These are phyloP conservation scores for Lysandra coridon DNA, from an alignment of 2,888 invertebrate genomes.

Conservation along the genomic window DNA sequence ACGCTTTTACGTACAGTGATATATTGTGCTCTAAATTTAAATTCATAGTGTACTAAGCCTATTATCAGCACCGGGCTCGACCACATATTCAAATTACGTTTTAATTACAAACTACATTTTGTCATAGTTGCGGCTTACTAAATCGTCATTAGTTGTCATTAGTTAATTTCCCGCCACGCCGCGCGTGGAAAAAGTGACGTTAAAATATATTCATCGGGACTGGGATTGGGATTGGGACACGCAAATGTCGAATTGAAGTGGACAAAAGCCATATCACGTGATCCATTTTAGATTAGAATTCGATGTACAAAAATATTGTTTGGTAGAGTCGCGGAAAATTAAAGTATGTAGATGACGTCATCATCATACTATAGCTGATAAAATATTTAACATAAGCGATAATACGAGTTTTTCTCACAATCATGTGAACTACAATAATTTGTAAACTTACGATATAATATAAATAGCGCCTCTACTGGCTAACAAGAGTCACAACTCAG, in stretches of 20 bases:
- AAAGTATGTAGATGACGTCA: neutral
- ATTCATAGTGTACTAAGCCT: conserved; percentile 18
- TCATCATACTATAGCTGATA: no score
- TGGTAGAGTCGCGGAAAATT: neutral
- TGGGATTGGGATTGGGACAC: neutral
- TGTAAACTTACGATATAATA: no score
- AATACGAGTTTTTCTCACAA: no score
- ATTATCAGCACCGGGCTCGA: conserved; percentile 20
- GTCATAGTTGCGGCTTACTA: neutral
- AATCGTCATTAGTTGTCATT: conserved; percentile 28
- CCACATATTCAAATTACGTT: conserved; percentile 23
- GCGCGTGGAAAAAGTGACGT: neutral
- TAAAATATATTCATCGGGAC: conserved; percentile 2
- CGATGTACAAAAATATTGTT: neutral
- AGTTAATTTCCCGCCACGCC: conserved; percentile 12
- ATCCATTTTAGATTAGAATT: neutral
- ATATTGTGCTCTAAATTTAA: conserved; percentile 6
- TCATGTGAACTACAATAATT: no score
- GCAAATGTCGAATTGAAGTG: neutral
- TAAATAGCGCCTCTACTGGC: no score
- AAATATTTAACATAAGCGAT: no score
- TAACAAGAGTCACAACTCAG: no score
- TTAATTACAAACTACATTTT: conserved; percentile 22
- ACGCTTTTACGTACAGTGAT: neutral
- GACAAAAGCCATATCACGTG: neutral